These are phyloP conservation scores for Choreutis nemorana DNA, from an alignment of 2,888 invertebrate genomes.

Conservation along the genomic window DNA sequence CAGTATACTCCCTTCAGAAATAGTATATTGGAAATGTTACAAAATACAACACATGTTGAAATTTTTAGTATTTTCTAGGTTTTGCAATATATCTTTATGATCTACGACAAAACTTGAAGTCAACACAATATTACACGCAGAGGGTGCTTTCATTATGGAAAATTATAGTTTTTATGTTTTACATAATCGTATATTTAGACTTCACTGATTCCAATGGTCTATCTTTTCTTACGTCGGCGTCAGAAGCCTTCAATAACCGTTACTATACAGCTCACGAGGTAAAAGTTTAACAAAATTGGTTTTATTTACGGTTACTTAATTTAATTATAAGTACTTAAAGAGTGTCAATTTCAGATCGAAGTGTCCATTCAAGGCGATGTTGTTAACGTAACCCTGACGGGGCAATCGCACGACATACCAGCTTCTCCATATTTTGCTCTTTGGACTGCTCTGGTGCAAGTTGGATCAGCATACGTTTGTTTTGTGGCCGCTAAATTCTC, in stretches of 20 bases:
- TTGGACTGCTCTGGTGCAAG: slow-evolving; percentile 72
- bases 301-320: no score
- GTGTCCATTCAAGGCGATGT: slow-evolving; percentile 38
- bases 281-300: no score
- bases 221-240: slow-evolving; percentile 54
- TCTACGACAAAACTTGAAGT: slow-evolving; percentile 65
- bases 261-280: slow-evolving; percentile 63
- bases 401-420: slow-evolving; percentile 26
- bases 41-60: no score
- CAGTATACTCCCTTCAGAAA: slow-evolving; percentile 10
- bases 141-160: slow-evolving; percentile 79
- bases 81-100: slow-evolving; percentile 38
- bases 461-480: slow-evolving; percentile 70
- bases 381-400: slow-evolving; percentile 37
- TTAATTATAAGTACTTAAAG: slow-evolving; percentile 3
- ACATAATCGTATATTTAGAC: slow-evolving; percentile 67
- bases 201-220: slow-evolving; percentile 44
- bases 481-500: slow-evolving; percentile 80
- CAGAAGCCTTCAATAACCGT: slow-evolving; percentile 57
- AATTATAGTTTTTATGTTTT: slow-evolving; percentile 73
- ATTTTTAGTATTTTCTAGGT: no score
- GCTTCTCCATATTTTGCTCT: slow-evolving; percentile 49
- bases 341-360: slow-evolving; percentile 40
- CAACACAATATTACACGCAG: slow-evolving; percentile 76
- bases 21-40: not conserved